Base-by-base conservation (phyloP, 2,113 vertebrate genomes). In the Gyps fulvus region DNA sequence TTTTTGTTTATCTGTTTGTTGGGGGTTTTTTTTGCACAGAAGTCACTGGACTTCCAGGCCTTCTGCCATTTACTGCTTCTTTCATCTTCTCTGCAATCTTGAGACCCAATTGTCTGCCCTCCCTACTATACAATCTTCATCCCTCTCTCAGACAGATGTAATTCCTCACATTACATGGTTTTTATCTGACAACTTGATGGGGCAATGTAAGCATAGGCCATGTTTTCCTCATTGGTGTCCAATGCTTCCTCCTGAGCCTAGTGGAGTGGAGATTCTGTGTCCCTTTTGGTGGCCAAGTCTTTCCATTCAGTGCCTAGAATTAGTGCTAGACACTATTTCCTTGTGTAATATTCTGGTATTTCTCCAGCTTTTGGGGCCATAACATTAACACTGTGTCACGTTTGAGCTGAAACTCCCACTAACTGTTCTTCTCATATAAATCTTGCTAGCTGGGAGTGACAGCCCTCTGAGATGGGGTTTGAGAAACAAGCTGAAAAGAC, bases 1-100 rank as follows among this genome's bases (percentile, higher is more conserved):
- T 31, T 31, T 78, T 83, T 71, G 13, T 78, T 66, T 85, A 13
- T 22, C 14, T 79, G 13, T 73, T 62, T 38, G 8, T 36, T 58
- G n/a, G 23, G 23, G 25, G 7, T 0, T 0, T 3, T n/a, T 74
- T 25, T 55, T 63, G 5, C 1, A 1, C 27, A 31, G 20, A 79
- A 42, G 54, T 62, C n/a, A 38, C 9, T 52, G 10, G 34, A 54
- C 36, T 78, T 74, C 31, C 40, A 80, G 26, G 8, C 23, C 16
- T 78, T 57, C 38, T 69, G 14, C 5, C 1, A 0, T 87, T 69
- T 58, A 36, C 23, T 49, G 13, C n/a, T 91, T 89, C 31, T 83
- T 67, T 36, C 32, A 45, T 29, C 38, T 66, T 69, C 31, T 91
- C 58, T 79, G 14, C 7, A 57, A 16, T 47, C 47, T 36, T 76